Conservation (phyloP, 2,113 vertebrate genomes). For the Passer montanus region DNA sequence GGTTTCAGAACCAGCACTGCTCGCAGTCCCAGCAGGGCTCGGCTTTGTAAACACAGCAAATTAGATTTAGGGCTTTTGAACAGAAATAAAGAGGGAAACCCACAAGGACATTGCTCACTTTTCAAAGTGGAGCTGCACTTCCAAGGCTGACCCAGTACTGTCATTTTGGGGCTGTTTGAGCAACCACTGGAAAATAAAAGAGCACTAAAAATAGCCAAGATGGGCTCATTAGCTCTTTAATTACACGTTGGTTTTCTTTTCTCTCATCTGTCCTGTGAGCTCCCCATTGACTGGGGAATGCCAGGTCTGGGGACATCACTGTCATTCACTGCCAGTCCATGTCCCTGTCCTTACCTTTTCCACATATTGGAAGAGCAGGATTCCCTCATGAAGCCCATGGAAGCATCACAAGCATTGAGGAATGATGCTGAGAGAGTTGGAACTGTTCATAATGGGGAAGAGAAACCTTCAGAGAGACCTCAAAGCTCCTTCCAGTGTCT, state of each 20-base stretch:
- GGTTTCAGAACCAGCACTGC: background rate
- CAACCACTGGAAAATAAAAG: conserved; percentile 53
- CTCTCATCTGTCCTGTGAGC: background rate
- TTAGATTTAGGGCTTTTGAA: conserved; percentile 49
- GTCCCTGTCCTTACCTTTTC: background rate
- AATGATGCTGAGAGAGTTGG: background rate
- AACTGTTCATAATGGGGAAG: background rate
- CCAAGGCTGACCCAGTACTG: conserved; percentile 57
- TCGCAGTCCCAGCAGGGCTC: conserved; percentile 23
- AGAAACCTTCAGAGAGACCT: background rate
- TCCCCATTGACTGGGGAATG: background rate
- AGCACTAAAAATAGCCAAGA: conserved; percentile 45
- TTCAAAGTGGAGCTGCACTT: conserved; percentile 34
- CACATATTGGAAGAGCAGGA: background rate
- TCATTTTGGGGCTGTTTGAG: conserved; percentile 28
- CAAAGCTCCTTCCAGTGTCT: background rate
- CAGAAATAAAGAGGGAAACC: conserved; percentile 44
- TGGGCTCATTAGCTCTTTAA: conserved; percentile 48
- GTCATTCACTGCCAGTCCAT: background rate
- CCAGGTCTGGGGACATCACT: background rate
- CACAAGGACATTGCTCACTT: conserved; percentile 43
- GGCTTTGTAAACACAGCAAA: conserved; percentile 49
- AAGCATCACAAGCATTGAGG: background rate
- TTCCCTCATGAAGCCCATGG: background rate
- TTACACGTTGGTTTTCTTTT: conserved; percentile 1